Base-by-base conservation (phyloP, 92 coral and sea anemone species). In the Zoanthus sociatus region DNA sequence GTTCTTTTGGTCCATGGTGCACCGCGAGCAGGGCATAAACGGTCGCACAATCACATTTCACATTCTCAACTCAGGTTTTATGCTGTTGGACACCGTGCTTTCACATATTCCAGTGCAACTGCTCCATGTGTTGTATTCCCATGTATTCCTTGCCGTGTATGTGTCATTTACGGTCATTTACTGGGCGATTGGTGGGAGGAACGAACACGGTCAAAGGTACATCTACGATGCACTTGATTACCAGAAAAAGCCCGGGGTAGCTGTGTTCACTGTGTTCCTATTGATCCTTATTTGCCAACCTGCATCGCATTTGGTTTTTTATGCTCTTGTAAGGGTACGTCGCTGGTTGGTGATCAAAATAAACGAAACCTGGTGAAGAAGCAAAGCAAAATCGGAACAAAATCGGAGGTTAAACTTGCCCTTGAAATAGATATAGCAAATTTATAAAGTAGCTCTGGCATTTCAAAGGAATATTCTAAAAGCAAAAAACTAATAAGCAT, bases 121-220 rank as follows among this genome's bases (percentile, higher is more conserved):
- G 32, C 78, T 97, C 76, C 99, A 97, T 82, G 87, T 89, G 64
- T 32, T 95, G 50, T 97, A 95, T 78, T 90, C 99, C 12, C 93
- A 95, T 72, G 42, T 92, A 42, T 88, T 89, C 72, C 90, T 88
- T 13, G 83, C 98, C 15, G 87, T 83, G 60, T 97, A 95, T 79
- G 91, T 95, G 67, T 72, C 95, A 32, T 97, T 93, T 85, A 90
- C 98, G 14, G 93, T 97, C 76, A 90, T 95, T 69, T 97, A 95
- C 90, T 97, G 99, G 99, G 94, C 78, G n/a, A 89, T 87, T 2
- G 98, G 95, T 9, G 99, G 99, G 10, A 33, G 16, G 9, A 86
- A 87, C 69, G 84, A 82, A 64, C 60, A 77, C 16, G 94, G 96
- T 2, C 46, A 93, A 33, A 76, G 30, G 20, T 97, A 92, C 55